Base-by-base conservation (phyloP, 1,140 invertebrate species). In the Macrostomum lignano region DNA sequence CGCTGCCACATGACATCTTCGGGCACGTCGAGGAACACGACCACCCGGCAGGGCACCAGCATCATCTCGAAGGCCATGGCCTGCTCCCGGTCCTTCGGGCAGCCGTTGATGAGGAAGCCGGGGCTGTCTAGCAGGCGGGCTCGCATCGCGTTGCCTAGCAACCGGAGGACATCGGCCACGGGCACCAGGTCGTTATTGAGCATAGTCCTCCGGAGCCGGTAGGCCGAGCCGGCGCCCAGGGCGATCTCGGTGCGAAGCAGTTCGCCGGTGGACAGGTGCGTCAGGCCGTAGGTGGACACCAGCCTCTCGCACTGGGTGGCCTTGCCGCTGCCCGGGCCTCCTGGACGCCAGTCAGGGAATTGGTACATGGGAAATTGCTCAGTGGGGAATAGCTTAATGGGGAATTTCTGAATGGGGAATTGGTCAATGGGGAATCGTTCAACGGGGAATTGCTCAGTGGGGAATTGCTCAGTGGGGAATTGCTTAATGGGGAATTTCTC, bases 71-170 rank as follows among this genome's bases (percentile, higher is more conserved):
- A 84, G 42, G 69, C 65, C 25, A 68, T 64, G 37, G 74, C 69
- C 60, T 88, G 78, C 30, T 69, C 67, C 40, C 79, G 58, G 44
- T 82, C 74, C 30, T 76, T 60, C 0, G 79, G 78, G 55, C 73
- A 86, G 1, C 78, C 78, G 49, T 82, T 77, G 20, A 88, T 67
- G n/a, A n/a, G n/a, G n/a, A n/a, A n/a, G n/a, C n/a, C n/a, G 31
- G 86, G 63, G 36, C 82, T 69, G 31, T 28, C 28, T 3, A 31
- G 15, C 7, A 15, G 19, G 15, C 29, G 25, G 25, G 25, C 20
- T 11, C 47, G 17, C 48, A 58, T 55, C 9, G 49, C 46, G 30
- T 58, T 47, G 38, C 42, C 46, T 24, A 58, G 36, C 25, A 58
- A 36, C 10, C 41, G 40, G 14, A 58, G 36, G 3, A 58, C 54